phyloP scores from a whole-genome alignment of 1,140 invertebrate genomes.

The Zaprionus africanus region DNA sequence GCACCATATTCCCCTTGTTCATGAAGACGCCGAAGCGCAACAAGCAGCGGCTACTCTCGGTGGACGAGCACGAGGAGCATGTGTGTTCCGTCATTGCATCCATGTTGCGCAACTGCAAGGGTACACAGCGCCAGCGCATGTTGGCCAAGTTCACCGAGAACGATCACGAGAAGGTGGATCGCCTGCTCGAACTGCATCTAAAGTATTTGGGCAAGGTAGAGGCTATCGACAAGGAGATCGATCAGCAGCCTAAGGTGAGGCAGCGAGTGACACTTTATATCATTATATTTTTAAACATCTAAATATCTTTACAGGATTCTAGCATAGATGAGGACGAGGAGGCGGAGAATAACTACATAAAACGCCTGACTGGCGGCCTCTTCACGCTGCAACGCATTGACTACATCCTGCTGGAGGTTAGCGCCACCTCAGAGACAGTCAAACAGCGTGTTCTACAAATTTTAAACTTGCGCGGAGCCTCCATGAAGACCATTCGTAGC shows the following conservation, averaged over 20 bases:
- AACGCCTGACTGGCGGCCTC: slow-evolving; percentile 95
- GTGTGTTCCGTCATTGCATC: slow-evolving; percentile 97
- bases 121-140: slow-evolving; percentile 94
- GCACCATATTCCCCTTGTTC: slow-evolving; percentile 98
- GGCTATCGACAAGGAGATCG: slow-evolving; percentile 91
- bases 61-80: slow-evolving; percentile 98
- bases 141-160: slow-evolving; percentile 99
- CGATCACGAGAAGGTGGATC: slow-evolving; percentile 99
- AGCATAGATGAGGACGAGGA: slow-evolving; percentile 88
- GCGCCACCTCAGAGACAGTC: slow-evolving; percentile 90
- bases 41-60: slow-evolving; percentile 92
- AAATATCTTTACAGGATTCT: slow-evolving; percentile 49
- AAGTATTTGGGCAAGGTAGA: slow-evolving; percentile 98
- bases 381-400: slow-evolving; percentile 98
- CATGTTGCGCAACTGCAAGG: slow-evolving; percentile 96
- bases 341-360: slow-evolving; percentile 94
- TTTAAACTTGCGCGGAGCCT: slow-evolving; percentile 94
- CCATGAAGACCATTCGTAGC: slow-evolving; percentile 96
- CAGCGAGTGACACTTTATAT: neutral
- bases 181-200: slow-evolving; percentile 97
- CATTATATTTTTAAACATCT: neutral
- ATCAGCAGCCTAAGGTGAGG: slow-evolving; percentile 85
- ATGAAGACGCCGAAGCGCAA: slow-evolving; percentile 98
- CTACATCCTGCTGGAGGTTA: slow-evolving; percentile 97
- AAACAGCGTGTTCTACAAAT: slow-evolving; percentile 96